Base-by-base conservation (phyloP, 2,113 vertebrate species). In the Delphinapterus leucas region DNA sequence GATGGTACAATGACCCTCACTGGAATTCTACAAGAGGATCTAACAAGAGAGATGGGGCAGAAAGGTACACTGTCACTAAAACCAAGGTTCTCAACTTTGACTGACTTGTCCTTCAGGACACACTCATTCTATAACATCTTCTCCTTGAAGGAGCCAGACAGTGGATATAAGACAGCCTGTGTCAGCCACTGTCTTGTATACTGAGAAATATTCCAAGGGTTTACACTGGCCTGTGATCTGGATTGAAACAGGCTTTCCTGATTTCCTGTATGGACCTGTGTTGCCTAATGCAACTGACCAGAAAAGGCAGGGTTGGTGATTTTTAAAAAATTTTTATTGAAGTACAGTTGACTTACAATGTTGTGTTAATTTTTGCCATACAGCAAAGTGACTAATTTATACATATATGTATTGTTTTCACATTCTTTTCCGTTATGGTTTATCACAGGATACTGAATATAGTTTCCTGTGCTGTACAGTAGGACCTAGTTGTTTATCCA, bases 281-380 rank as follows among this genome's bases (percentile, higher is more conserved):
- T 68, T 88, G 58, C 61, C 41, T 88, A 90, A 84, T 70, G 5
- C 38, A 70, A 63, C 58, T 76, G 49, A 91, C 2, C 28, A 88
- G 67, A 84, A 87, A 44, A 95, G 33, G 15, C 38, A 47, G 8
- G 10, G 17, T 63, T 68, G n/a, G 67, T 87, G 15, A 44, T 53
- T 76, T 33, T 0, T 2, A 28, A 20, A 41, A 41, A 33, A 20
- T 3, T 10, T 1, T 28, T 44, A 31, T 49, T 49, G 28, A 76
- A 76, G 31, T 76, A 49, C 11, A 33, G 73, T 49, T 33, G 44
- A 76, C 47, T 76, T 33, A 11, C 41, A 76, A 49, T 47, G 26
- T 5, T 74, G 73, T 76, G 26, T 76, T 76, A 76, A 11, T 76
- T 49, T 49, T 26, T 76, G 8, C 41, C 47, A 28, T 76, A 76